These are phyloP conservation scores for Cromileptes altivelis DNA, from an alignment of 2,113 vertebrate species.

Conservation along the genomic window DNA sequence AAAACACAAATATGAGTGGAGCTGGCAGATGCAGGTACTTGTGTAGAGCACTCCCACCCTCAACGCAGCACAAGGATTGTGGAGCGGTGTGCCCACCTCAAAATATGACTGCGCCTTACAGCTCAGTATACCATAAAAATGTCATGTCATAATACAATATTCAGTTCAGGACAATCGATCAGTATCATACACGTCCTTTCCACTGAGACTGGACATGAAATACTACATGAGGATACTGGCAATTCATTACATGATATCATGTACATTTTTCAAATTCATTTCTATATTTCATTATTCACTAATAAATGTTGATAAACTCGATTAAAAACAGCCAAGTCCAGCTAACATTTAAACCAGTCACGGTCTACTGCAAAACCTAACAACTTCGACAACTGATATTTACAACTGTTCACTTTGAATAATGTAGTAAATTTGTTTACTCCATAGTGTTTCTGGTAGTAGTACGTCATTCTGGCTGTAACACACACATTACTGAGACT, in stretches of 20 bases:
- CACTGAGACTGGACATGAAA: constrained; percentile 28
- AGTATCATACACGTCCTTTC: constrained; percentile 18
- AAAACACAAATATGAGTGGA: constrained; percentile 4
- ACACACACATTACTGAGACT: constrained; percentile 21
- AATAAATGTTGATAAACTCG: constrained; percentile 51
- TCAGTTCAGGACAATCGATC: constrained; percentile 3
- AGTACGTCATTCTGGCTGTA: constrained; percentile 9
- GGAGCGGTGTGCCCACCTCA: constrained; percentile 1
- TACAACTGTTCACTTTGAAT: constrained; percentile 51
- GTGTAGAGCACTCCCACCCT: not conserved
- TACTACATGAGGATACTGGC: constrained; percentile 36
- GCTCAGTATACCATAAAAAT: not conserved
- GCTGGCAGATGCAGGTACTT: constrained; percentile 26
- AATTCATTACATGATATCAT: constrained; percentile 56
- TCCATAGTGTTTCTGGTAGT: constrained; percentile 40
- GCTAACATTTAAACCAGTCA: constrained; percentile 60
- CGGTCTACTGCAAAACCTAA: constrained; percentile 59
- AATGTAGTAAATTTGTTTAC: constrained; percentile 17
- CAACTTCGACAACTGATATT: constrained; percentile 54
- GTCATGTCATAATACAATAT: constrained; percentile 43
- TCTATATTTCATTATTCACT: constrained; percentile 62
- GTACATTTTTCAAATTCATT: constrained; percentile 24
- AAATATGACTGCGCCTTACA: not conserved
- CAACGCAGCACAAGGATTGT: constrained; percentile 23
- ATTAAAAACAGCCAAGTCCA: constrained; percentile 62